Evolutionary conservation across 2,113 vertebrate genomes (phyloP), one percentile per base, ranked within the genome.

Genomic region (Stercorarius parasiticus): DNA sequence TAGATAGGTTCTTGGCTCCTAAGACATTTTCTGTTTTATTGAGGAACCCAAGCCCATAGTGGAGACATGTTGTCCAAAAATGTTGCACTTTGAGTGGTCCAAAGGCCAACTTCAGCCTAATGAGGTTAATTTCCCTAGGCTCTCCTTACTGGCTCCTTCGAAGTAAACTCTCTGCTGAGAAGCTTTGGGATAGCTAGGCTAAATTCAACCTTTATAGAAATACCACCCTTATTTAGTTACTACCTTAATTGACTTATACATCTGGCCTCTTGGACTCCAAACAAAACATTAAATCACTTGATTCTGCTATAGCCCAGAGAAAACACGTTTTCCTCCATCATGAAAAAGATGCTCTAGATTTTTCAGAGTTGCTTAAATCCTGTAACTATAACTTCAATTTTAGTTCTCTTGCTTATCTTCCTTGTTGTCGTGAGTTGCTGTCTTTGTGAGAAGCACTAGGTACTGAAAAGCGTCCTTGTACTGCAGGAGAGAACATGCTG

Each of bases 211-310:
- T 87, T 86, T 78, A 79, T 25, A 92, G 86, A 82, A 94, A 90
- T 84, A 91, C 61, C 83, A 82, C 70, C 69, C 76, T 84, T 86
- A 81, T 81, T 86, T 88, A 86, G 79, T 88, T 92, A 88, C 71
- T 70, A 58, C 77, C 55, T 95, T 95, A 94, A 94, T 38, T 88
- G 86, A 87, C 76, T 94, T 86, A 64, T 5, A 72, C 86, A 89
- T 89, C 91, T 96, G 89, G 69, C 87, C 52, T 96, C 61, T 87
- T 85, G 89, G 84, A 91, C 65, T 91, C 89, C 27, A 84, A 96
- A 96, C 40, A 91, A 94, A 83, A 87, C 0, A 6, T 59, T 87
- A 65, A 76, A 94, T 69, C 23, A 91, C 79, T 95, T 87, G 47
- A 74, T 86, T 92, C 15, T 88, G 61, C 61, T 49, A n/a, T 1